Percentiles rank a stretch among this genome's conserved stretches.
These are phyloP conservation scores for Megaceryle torquata DNA, from an alignment of 2,113 vertebrate species.

Conservation along the genomic window DNA sequence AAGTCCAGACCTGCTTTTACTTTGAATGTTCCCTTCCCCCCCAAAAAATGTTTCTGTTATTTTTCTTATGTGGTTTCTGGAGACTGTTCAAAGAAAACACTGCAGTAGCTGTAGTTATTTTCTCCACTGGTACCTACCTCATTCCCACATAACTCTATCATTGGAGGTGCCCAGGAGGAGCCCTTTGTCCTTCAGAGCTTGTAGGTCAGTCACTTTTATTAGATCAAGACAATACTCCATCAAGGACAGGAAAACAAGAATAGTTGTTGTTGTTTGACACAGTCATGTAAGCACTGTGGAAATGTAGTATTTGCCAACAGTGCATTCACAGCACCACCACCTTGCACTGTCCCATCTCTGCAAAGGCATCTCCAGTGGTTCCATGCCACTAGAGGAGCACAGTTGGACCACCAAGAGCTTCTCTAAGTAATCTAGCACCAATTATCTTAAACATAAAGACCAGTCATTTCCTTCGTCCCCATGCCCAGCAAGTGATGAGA, in stretches of 20 bases:
- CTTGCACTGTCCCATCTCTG: neutral
- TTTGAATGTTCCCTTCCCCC: neutral
- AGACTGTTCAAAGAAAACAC: conserved; percentile 31
- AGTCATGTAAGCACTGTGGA: rapidly evolving
- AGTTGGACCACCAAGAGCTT: neutral
- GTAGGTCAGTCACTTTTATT: neutral
- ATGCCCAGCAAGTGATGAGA: neutral
- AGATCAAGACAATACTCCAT: neutral
- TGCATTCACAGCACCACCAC: neutral
- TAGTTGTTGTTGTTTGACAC: neutral
- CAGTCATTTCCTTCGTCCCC: neutral
- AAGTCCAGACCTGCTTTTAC: neutral
- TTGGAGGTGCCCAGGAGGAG: neutral
- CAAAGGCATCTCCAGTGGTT: neutral
- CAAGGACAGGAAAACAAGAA: neutral
- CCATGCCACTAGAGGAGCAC: neutral
- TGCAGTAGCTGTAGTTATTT: neutral
- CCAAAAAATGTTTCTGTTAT: neutral
- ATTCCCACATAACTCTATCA: neutral
- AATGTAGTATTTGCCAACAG: neutral
- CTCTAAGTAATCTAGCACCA: neutral
- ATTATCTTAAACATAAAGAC: neutral
- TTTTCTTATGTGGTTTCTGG: conserved; percentile 47
- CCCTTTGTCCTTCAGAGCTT: neutral
- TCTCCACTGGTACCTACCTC: neutral